Conservation (phyloP, 2,888 invertebrate species). For the Cantharis flavilabris region DNA sequence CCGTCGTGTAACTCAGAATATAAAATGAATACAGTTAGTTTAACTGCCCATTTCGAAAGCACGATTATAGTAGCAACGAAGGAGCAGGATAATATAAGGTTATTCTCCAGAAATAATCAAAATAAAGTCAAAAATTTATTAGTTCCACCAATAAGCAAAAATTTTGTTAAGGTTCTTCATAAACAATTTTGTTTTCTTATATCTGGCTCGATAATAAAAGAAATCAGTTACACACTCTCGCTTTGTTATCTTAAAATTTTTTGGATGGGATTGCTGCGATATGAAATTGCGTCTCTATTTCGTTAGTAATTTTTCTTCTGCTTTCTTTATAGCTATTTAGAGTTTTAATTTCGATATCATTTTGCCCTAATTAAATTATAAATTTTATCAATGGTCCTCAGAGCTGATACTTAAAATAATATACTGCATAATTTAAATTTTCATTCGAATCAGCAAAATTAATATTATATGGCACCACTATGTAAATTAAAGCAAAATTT, state of each 20-base stretch:
- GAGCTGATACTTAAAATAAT: background rate
- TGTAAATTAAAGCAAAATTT: slow-evolving; percentile 17
- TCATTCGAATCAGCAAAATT: background rate
- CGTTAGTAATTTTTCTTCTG: background rate
- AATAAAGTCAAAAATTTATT: background rate
- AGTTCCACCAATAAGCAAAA: background rate
- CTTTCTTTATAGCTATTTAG: background rate
- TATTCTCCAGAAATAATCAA: background rate
- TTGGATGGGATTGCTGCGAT: background rate
- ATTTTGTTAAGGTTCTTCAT: background rate
- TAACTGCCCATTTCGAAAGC: background rate
- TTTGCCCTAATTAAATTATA: background rate
- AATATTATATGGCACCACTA: background rate
- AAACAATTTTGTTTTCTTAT: background rate
- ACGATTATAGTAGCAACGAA: background rate
- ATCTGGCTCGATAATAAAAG: background rate
- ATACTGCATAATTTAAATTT: background rate
- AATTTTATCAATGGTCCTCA: background rate
- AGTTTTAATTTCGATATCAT: background rate
- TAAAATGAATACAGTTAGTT: background rate
- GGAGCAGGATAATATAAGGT: background rate
- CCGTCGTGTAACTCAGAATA: background rate
- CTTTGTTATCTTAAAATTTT: background rate
- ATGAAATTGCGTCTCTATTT: background rate
- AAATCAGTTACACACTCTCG: background rate